phyloP scores from a whole-genome alignment of 2,797 vertebrate species.

The Novumbra hubbsi region DNA sequence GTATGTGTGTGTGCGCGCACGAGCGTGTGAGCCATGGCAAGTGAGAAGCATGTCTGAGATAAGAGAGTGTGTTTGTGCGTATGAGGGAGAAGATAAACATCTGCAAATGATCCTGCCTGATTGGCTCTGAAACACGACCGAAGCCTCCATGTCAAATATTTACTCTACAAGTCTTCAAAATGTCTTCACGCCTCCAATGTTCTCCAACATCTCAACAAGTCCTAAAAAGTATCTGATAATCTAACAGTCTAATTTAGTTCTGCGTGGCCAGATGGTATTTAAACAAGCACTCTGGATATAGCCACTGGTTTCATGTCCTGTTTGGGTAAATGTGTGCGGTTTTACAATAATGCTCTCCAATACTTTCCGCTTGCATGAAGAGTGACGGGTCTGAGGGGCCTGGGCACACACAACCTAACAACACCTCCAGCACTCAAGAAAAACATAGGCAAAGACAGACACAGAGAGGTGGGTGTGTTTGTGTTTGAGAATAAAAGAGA shows the following conservation, averaged over 20 bases:
- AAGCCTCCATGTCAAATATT: background rate
- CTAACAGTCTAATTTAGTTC: constrained; percentile 45
- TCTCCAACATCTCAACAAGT: background rate
- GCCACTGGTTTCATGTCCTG: constrained; percentile 67
- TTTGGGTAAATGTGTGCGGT: constrained; percentile 58
- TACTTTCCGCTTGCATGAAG: constrained; percentile 35
- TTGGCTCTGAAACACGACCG: constrained; percentile 41
- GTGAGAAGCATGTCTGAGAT: background rate
- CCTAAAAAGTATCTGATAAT: background rate
- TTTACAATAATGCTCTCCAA: constrained; percentile 51
- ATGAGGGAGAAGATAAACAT: constrained; percentile 61
- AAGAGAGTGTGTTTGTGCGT: constrained; percentile 30
- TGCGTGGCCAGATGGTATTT: constrained; percentile 55
- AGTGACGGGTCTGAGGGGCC: constrained; percentile 38
- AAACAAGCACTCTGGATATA: constrained; percentile 57
- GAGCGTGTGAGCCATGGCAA: constrained; percentile 4
- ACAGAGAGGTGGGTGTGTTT: too few relatives aligned
- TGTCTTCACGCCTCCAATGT: too few relatives aligned
- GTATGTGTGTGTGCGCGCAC: constrained; percentile 9
- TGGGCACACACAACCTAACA: background rate
- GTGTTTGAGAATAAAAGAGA: background rate
- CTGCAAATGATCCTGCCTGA: constrained; percentile 66
- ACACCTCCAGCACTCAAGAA: background rate
- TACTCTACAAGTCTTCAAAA: too few relatives aligned
- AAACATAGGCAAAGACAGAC: constrained; percentile 14